Base-by-base conservation (phyloP, 2,888 invertebrate genomes). In the Leptopilina drosophilae region DNA sequence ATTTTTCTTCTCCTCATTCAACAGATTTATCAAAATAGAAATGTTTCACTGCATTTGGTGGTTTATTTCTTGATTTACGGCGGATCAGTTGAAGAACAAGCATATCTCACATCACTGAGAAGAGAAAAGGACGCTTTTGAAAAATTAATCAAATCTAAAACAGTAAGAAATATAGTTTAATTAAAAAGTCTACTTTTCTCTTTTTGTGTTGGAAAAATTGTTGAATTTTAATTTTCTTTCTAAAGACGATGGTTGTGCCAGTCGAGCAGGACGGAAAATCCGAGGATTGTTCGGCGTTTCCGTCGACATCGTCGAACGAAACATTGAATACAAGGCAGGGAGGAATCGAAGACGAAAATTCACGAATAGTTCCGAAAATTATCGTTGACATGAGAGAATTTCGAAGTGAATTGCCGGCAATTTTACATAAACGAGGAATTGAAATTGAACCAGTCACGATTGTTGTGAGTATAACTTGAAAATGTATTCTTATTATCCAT, bases 361-460 rank as follows among this genome's bases (percentile, higher is more conserved):
- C 64, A 65, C 81, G 2, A 33, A 33, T 42, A 62, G 82, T 76
- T 33, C 80, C 73, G 62, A 93, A 93, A 86, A 93, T 97, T 42
- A 95, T 99, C 84, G 98, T 99, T 14, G 99, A 99, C 92, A 98
- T 99, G 96, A 94, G 99, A 85, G 99, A 99, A 92, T 99, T 99
- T 91, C 95, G 99, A 62, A 98, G 98, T 78, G 99, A 99, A 91
- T 93, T 99, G 76, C 99, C 99, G 0, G 96, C 98, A 2, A 93
- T 99, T 73, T 95, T 99, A 80, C 98, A 99, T 91, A 96, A 96
- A 89, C 95, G 97, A 78, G 98, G 98, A 8, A 96, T 99, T 80
- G 97, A 97, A 89, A 96, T 99, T 77, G 95, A 98, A 85, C 98
- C 98, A 0, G 93, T 97, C 1, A 97, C 97, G n/a, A 94, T 98